These are phyloP conservation scores for Caenorhabditis japonica DNA, from an alignment of 2,888 invertebrate genomes.

Conservation along the genomic window DNA sequence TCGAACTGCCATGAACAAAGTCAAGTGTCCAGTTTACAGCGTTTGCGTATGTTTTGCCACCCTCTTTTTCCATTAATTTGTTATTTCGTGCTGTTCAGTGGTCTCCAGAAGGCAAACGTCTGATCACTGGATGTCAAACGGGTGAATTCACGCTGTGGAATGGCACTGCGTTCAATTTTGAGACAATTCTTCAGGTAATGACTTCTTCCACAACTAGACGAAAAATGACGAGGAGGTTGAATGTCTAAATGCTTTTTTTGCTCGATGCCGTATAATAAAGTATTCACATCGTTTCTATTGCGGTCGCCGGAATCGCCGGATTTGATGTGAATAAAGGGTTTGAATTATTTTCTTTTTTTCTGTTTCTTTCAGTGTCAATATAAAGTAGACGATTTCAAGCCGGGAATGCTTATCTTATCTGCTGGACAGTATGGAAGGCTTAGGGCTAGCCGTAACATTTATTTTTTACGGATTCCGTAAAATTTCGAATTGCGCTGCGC, in stretches of 20 bases:
- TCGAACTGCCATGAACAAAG: slow-evolving; percentile 99
- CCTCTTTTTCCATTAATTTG: no score
- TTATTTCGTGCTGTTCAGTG: slow-evolving; percentile 81
- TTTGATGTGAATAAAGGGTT: slow-evolving; percentile 56
- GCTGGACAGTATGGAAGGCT: no score
- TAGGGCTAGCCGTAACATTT: no score
- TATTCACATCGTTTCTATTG: slow-evolving; percentile 47
- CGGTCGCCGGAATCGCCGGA: slow-evolving; percentile 25
- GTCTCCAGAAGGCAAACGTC: slow-evolving; percentile 97
- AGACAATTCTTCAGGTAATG: slow-evolving; percentile 95
- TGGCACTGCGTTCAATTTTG: slow-evolving; percentile 99
- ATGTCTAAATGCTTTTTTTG: slow-evolving; percentile 4
- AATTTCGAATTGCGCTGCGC: no score
- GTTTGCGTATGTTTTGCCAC: slow-evolving; percentile 86
- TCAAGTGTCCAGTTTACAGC: slow-evolving; percentile 98
- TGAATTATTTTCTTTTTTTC: slow-evolving; percentile 10
- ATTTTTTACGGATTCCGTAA: no score
- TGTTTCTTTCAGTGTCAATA: background rate
- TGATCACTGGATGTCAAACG: slow-evolving; percentile 98
- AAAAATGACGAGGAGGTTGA: no score
- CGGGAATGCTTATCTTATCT: no score
- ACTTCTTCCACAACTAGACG: slow-evolving; percentile 2
- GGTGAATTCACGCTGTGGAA: slow-evolving; percentile 99
- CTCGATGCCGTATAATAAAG: slow-evolving; percentile 25
- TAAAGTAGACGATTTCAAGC: background rate